Base-by-base conservation (phyloP, 2,113 vertebrate species). In the Canis aureus region DNA sequence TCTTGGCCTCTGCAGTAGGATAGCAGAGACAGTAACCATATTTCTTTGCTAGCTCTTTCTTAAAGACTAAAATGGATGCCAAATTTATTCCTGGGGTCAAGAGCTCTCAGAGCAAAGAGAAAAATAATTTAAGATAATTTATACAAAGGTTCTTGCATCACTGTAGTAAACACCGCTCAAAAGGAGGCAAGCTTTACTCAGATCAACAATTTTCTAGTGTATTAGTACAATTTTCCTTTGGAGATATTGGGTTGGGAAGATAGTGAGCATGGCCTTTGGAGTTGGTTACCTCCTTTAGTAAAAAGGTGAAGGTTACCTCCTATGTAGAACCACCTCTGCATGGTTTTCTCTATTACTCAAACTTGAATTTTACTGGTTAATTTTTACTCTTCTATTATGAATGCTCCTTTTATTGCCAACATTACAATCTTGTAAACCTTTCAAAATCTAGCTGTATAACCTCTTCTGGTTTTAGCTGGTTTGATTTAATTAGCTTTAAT, bases 101-200 rank as follows among this genome's bases (percentile, higher is more conserved):
- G 74, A 74, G 73, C 51, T 97, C 53, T 17, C 57, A 71, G 66
- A 96, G 25, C 62, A 79, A 96, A 91, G 5, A 66, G 76, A 49
- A 97, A 62, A 83, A 38, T 62, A 94, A 71, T n/a, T 85, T 82
- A 94, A 87, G 8, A 79, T 73, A 80, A 94, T 81, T 84, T 93
- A 79, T 4, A 92, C 51, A 92, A 86, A 94, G 4, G 0, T 86
- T 51, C 22, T 94, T 83, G 32, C n/a, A 86, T 89, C 23, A 83
- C 73, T 78, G 43, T 0, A 73, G 27, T 51, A 82, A 82, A 38
- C 25, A n/a, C 4, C n/a, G 25, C 62, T 13, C 25, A 84, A 83
- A 86, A 78, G 59, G 91, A 73, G 19, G 10, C 10, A 90, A 71
- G 27, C 59, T 81, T 81, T 20, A 19, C 35, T 57, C 35, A 62